Evolutionary conservation across 2,113 vertebrate genomes (phyloP), one percentile per base, ranked within the genome.

Genomic region (Barnardius zonarius): DNA sequence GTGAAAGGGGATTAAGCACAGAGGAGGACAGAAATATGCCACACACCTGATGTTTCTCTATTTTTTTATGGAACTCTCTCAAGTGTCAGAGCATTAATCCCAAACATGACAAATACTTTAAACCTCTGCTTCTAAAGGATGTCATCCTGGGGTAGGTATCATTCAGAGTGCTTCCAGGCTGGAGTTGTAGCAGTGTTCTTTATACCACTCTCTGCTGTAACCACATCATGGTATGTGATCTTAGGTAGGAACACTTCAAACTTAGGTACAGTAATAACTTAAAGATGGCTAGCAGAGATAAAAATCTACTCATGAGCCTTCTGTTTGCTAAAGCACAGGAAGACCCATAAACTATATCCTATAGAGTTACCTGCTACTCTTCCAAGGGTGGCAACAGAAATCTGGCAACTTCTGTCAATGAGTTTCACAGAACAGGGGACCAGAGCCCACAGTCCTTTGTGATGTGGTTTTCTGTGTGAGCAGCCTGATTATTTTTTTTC

Each of bases 401-500:
- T 17, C 68, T 78, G 76, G 54, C 59, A 86, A 27, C 68, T 78
- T 59, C 86, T 67, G 2, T 27, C 0, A 0, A 13, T 20, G 64
- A 43, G 10, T 88, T 90, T 78, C 55, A 81, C 43, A 75, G 55
- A 90, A 33, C 73, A 70, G 81, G 63, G 73, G 74, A 54, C 23
- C 55, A 91, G 68, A 92, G 73, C 76, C 95, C 83, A 78, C 37
- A 61, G 86, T 44, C 67, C 88, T 88, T 67, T 88, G 46, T 49
- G 59, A 62, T 69, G 49, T 48, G 49, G 25, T 88, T 94, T 93
- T 67, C 86, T 92, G n/a, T 54, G 64, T 81, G 33, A 92, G 76
- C 69, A 92, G 86, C 77, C 68, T 70, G 63, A 83, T 83, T 81
- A 10, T 63, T 88, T 76, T 92, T 94, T 95, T 88, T 66, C 84